Percentiles rank a stretch among this genome's conserved stretches.
These are phyloP conservation scores for Stenurella melanura DNA, from an alignment of 2,888 invertebrate species.

Conservation along the genomic window DNA sequence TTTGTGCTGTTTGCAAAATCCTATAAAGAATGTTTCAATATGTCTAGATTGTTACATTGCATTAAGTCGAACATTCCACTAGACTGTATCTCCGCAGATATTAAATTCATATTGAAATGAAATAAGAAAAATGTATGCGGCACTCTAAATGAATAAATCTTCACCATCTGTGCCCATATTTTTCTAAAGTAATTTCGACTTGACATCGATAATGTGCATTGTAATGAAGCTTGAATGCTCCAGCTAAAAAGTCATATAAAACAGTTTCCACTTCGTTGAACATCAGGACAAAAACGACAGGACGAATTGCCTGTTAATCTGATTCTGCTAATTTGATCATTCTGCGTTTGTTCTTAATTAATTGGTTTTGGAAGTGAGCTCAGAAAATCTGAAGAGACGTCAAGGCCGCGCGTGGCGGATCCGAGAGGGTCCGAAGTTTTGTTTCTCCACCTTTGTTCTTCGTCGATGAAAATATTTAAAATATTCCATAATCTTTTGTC, in stretches of 20 bases:
- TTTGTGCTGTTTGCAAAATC: no score
- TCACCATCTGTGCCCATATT: not conserved
- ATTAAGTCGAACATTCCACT: no score
- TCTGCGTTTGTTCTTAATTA: conserved; percentile 28
- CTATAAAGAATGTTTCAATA: no score
- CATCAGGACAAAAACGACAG: not conserved
- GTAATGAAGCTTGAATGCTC: conserved; percentile 22
- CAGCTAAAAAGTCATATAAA: conserved; percentile 25
- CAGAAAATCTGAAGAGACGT: conserved; percentile 11
- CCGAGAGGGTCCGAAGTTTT: not conserved
- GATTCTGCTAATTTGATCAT: conserved; percentile 24
- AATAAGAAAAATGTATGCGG: no score
- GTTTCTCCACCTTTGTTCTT: not conserved
- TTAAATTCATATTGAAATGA: no score
- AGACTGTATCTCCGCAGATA: no score
- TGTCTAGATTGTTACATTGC: no score
- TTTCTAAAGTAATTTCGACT: not conserved
- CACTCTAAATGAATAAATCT: not conserved
- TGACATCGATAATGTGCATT: conserved; percentile 22
- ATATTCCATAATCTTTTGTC: not conserved
- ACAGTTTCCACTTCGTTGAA: conserved; percentile 25
- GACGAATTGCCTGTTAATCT: conserved; percentile 20
- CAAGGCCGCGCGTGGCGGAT: not conserved
- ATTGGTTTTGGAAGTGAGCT: conserved; percentile 19
- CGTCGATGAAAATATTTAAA: not conserved